phyloP scores from a whole-genome alignment of 1,140 invertebrate genomes.

The Ceratina calcarata region DNA sequence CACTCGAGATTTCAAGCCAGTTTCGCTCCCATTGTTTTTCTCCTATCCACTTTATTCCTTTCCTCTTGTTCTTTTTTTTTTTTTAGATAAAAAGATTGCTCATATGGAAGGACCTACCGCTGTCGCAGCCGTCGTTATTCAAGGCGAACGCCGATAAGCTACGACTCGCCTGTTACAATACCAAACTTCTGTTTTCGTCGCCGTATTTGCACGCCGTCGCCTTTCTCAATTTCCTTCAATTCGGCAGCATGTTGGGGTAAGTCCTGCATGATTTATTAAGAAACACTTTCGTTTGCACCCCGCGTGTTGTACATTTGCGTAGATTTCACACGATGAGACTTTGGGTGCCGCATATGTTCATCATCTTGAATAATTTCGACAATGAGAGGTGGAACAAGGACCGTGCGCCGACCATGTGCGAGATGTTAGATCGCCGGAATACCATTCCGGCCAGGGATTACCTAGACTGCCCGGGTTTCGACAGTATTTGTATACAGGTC shows the following conservation, averaged over 20 bases:
- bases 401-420: conserved; percentile 72
- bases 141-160: conserved; percentile 62
- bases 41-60: neutral
- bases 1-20: conserved; percentile 42
- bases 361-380: conserved; percentile 76
- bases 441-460: conserved; percentile 36
- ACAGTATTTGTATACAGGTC: conserved; percentile 32
- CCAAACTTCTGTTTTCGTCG: conserved; percentile 66
- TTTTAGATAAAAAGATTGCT: conserved; percentile 70
- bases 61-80: conserved; percentile 23
- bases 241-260: conserved; percentile 76
- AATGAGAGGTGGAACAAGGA: conserved; percentile 58
- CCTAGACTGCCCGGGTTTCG: conserved; percentile 36
- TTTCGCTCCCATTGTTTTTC: conserved; percentile 25
- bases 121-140: conserved; percentile 34
- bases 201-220: conserved; percentile 67
- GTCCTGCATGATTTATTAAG: conserved; percentile 11
- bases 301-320: neutral
- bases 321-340: conserved; percentile 78
- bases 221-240: conserved; percentile 73
- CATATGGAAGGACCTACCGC: conserved; percentile 53
- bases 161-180: conserved; percentile 63
- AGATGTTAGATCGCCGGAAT: conserved; percentile 69
- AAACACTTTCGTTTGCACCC: too few relatives aligned
- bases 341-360: conserved; percentile 79